Evolutionary conservation across 1,140 invertebrate species (phyloP).

Genomic region (Amphibalanus amphitrite): DNA sequence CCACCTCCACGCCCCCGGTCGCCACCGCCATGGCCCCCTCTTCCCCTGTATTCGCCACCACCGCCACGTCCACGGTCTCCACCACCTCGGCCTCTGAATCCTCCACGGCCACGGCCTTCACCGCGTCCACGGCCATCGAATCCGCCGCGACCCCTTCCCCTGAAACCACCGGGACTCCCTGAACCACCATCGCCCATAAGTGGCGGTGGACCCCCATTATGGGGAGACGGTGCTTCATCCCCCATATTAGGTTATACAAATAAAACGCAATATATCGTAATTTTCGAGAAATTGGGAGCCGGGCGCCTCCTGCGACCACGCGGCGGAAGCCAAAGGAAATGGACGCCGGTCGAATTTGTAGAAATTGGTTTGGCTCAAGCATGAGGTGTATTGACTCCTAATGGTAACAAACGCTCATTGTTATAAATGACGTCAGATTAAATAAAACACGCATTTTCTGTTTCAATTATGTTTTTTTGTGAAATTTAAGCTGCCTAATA

Average conservation of each 20-base stretch:
- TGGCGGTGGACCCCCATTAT: not conserved
- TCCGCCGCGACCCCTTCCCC: not conserved
- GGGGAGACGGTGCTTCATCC: not conserved
- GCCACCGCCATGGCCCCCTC: not conserved
- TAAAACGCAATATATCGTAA: not conserved
- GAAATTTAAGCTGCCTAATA: too few species aligned
- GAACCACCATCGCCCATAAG: not conserved
- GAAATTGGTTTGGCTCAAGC: not conserved
- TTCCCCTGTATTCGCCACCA: not conserved
- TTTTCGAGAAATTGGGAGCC: not conserved
- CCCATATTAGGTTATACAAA: not conserved
- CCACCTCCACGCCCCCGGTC: not conserved
- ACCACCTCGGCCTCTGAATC: not conserved
- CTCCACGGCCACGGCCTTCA: not conserved
- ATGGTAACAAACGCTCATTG: too few species aligned
- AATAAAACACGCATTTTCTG: too few species aligned
- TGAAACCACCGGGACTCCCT: not conserved
- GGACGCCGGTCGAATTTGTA: not conserved
- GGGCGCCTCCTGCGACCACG: too few species aligned
- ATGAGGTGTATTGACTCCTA: too few species aligned
- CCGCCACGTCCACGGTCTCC: not conserved
- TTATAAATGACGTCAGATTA: too few species aligned
- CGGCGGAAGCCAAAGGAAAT: not conserved
- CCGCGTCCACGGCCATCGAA: not conserved
- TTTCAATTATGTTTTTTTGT: too few species aligned